Evolutionary conservation across 2,888 invertebrate species (phyloP).

Genomic region (Psococerastis gibbosa): DNA sequence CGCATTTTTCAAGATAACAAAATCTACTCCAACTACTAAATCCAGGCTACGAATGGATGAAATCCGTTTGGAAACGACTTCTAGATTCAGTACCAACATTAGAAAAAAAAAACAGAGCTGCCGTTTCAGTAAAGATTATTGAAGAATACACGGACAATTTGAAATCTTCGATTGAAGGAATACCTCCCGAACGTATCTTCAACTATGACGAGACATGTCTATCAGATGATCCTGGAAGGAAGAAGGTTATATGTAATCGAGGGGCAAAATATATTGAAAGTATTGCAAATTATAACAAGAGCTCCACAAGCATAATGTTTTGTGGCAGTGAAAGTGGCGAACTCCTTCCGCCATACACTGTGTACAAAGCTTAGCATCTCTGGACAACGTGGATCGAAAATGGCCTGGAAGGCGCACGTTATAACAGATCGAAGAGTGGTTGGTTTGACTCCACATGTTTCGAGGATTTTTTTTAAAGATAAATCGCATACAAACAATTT

Average conservation of each 20-base stretch:
- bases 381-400: constrained; percentile 22
- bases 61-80: constrained; percentile 16
- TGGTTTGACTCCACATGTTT: constrained; percentile 20
- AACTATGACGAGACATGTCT: constrained; percentile 24
- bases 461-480: constrained; percentile 14
- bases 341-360: constrained; percentile 21
- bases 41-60: constrained; percentile 19
- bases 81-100: constrained; percentile 17
- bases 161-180: constrained; percentile 13
- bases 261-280: constrained; percentile 22
- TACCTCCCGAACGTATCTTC: constrained; percentile 18
- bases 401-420: constrained; percentile 22
- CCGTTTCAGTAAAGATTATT: constrained; percentile 15
- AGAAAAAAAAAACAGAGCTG: constrained; percentile 17
- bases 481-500: no score
- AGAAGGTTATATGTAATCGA: constrained; percentile 18
- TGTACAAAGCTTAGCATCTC: constrained; percentile 21
- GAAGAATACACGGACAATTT: constrained; percentile 17
- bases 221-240: constrained; percentile 21
- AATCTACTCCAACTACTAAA: no score
- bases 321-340: constrained; percentile 21
- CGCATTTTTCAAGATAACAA: no score
- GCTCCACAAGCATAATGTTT: constrained; percentile 21
- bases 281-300: constrained; percentile 21
- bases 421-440: constrained; percentile 22